Evolutionary conservation across 2,888 invertebrate genomes (phyloP).

Genomic region (Apamea anceps): DNA sequence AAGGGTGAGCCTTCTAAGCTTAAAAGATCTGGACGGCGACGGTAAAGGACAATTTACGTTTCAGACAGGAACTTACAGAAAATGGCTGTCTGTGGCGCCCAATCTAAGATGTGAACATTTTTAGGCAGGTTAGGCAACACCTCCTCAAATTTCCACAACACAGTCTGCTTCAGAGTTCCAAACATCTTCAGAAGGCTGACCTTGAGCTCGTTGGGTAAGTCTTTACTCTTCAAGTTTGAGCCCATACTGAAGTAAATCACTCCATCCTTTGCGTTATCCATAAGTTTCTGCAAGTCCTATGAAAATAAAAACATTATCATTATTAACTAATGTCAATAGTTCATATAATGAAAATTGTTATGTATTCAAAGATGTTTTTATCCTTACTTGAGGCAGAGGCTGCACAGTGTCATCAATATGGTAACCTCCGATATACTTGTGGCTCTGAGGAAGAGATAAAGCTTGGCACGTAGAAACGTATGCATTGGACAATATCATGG

Average conservation of each 20-base stretch:
- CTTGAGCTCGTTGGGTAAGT: constrained; percentile 77
- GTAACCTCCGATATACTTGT: constrained; percentile 78
- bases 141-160: constrained; percentile 87
- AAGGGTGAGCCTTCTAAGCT: background rate
- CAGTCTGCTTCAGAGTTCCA: constrained; percentile 83
- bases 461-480: constrained; percentile 74
- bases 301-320: constrained; percentile 24
- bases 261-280: constrained; percentile 83
- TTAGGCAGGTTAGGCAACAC: constrained; percentile 74
- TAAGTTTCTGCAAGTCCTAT: constrained; percentile 81
- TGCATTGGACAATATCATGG: constrained; percentile 78
- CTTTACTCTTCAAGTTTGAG: constrained; percentile 79
- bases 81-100: constrained; percentile 81
- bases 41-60: background rate
- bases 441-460: constrained; percentile 75
- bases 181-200: constrained; percentile 79
- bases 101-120: constrained; percentile 83
- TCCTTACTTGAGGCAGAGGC: constrained; percentile 75
- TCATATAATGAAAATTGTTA: background rate
- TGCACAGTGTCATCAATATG: constrained; percentile 75
- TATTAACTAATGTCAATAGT: background rate
- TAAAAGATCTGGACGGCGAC: too few species aligned
- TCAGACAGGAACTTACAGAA: constrained; percentile 46
- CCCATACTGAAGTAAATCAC: constrained; percentile 89
- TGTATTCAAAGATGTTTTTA: background rate